phyloP scores from a whole-genome alignment of 1,140 invertebrate species.

The Rhyacophila brunnea region DNA sequence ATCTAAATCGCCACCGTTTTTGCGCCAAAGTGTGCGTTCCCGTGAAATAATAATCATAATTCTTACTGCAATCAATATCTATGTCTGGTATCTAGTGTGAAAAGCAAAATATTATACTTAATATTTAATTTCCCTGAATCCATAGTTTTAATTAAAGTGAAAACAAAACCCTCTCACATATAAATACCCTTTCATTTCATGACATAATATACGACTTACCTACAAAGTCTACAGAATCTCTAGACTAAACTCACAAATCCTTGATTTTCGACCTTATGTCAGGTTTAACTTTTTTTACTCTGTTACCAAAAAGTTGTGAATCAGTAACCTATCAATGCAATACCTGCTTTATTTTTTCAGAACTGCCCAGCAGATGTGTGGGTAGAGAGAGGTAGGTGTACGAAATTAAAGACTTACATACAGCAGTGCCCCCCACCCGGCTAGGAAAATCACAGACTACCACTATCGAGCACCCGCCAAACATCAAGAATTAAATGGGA shows the following conservation, averaged over 20 bases:
- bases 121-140: too few species aligned
- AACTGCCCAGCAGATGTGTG: conserved; percentile 19
- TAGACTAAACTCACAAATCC: background rate
- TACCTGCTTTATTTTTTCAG: conserved; percentile 20
- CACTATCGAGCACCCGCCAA: background rate
- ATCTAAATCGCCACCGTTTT: too few species aligned
- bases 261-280: background rate
- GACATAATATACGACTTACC: background rate
- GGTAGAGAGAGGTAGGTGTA: conserved; percentile 9
- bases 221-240: too few species aligned
- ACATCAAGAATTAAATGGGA: background rate
- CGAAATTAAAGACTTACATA: conserved; percentile 12
- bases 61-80: background rate
- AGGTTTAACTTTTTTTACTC: too few species aligned
- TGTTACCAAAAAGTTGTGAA: too few species aligned
- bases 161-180: conserved; percentile 20
- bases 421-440: conserved; percentile 1
- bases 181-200: background rate
- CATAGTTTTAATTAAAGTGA: too few species aligned
- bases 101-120: too few species aligned
- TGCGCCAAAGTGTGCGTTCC: background rate
- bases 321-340: too few species aligned
- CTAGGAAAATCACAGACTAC: too few species aligned
- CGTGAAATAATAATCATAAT: too few species aligned
- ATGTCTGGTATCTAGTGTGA: too few species aligned